Evolutionary conservation across 2,797 vertebrate species (phyloP).

Genomic region (Xiphophorus birchmanni): DNA sequence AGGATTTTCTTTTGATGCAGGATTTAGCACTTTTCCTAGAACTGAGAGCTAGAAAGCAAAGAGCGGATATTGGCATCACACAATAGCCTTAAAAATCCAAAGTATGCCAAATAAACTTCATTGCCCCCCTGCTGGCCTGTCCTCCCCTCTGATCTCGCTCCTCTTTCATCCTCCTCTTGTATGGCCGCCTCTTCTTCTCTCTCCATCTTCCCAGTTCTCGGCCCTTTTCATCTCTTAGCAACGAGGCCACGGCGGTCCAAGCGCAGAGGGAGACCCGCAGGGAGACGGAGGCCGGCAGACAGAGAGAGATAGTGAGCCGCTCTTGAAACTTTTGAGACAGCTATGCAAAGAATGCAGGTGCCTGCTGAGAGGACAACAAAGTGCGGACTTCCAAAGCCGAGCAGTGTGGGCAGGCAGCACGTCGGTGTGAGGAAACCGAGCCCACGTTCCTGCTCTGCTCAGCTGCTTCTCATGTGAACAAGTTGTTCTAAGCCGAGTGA

Average conservation of each 20-base stretch:
- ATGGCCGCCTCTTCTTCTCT: conserved; percentile 52
- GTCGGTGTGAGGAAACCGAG: conserved; percentile 52
- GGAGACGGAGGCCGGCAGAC: conserved; percentile 39
- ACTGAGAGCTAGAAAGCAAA: conserved; percentile 18
- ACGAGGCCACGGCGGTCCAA: conserved; percentile 68
- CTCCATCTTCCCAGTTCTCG: conserved; percentile 63
- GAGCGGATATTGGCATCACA: conserved; percentile 48
- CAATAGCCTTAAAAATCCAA: conserved; percentile 63
- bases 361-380: conserved; percentile 78
- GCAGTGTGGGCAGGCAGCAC: conserved; percentile 59
- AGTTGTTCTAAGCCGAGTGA: conserved; percentile 37
- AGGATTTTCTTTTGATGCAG: conserved; percentile 6
- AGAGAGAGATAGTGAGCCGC: conserved; percentile 63
- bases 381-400: conserved; percentile 71
- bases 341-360: conserved; percentile 80
- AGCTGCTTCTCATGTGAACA: conserved; percentile 52
- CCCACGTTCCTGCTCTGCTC: conserved; percentile 46
- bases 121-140: conserved; percentile 61
- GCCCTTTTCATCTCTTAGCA: conserved; percentile 75
- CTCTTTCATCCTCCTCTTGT: conserved; percentile 67
- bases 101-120: conserved; percentile 72
- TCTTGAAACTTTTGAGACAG: conserved; percentile 72
- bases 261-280: conserved; percentile 30
- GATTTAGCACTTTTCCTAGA: conserved; percentile 16
- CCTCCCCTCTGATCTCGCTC: conserved; percentile 66